These are phyloP conservation scores for Hippocampus comes DNA, from an alignment of 2,113 vertebrate genomes.

Conservation along the genomic window DNA sequence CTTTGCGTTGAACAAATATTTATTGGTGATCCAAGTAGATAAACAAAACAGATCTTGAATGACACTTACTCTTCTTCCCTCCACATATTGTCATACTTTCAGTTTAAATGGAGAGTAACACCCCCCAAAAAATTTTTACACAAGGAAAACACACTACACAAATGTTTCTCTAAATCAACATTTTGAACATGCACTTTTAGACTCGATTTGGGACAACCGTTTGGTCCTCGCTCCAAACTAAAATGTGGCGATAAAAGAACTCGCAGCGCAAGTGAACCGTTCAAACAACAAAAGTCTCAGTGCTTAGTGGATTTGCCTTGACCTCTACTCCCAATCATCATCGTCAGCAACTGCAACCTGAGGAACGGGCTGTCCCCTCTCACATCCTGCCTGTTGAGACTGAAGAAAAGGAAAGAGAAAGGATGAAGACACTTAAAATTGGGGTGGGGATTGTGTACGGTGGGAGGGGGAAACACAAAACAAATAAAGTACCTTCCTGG, in stretches of 20 bases:
- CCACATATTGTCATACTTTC: neutral
- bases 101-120: neutral
- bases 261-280: slow-evolving; percentile 4
- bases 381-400: slow-evolving; percentile 14
- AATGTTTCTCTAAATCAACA: neutral
- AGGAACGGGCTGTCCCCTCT: neutral
- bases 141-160: no score
- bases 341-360: slow-evolving; percentile 45
- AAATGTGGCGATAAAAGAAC: slow-evolving; percentile 24
- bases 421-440: neutral
- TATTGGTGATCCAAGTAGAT: neutral
- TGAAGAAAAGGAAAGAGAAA: neutral
- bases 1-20: slow-evolving; percentile 20
- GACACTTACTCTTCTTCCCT: neutral
- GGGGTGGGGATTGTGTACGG: neutral
- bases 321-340: slow-evolving; percentile 63
- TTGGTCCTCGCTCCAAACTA: slow-evolving; percentile 12
- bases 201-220: neutral
- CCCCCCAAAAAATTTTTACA: neutral
- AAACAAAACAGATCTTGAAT: slow-evolving; percentile 5
- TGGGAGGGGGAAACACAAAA: no score
- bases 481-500: slow-evolving; percentile 71
- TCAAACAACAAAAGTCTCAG: neutral
- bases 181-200: neutral
- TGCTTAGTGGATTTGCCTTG: neutral